These are phyloP conservation scores for Diadumene lineata DNA, from an alignment of 92 coral and sea anemone species.

Conservation along the genomic window DNA sequence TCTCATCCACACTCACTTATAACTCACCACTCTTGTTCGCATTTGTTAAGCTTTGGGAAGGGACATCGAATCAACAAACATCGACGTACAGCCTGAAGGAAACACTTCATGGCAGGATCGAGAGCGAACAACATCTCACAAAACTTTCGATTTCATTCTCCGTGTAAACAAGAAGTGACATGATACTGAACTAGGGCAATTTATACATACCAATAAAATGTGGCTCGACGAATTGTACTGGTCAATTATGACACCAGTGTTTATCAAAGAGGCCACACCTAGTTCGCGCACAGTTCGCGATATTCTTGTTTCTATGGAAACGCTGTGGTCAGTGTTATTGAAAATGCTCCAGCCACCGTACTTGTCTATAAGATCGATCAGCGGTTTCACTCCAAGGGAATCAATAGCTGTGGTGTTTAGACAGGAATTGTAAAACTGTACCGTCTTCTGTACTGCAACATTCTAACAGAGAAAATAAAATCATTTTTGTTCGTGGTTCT, in stretches of 20 bases:
- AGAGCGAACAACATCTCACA: too few species aligned
- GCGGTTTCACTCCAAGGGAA: constrained; percentile 25
- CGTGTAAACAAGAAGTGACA: too few species aligned
- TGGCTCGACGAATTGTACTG: not conserved
- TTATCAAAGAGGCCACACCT: not conserved
- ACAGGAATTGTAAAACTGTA: constrained; percentile 47
- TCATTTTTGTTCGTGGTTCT: not conserved
- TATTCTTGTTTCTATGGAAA: constrained; percentile 13
- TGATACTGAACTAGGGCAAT: too few species aligned
- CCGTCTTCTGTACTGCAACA: constrained; percentile 43
- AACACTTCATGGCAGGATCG: too few species aligned
- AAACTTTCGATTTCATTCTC: too few species aligned
- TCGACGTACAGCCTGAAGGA: too few species aligned
- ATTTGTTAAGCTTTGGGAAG: too few species aligned
- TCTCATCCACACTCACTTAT: too few species aligned
- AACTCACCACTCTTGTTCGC: too few species aligned
- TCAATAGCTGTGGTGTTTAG: constrained; percentile 36
- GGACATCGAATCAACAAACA: too few species aligned
- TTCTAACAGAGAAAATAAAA: constrained; percentile 19
- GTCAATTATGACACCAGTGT: not conserved
- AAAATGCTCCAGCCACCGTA: constrained; percentile 65
- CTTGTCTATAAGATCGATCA: constrained; percentile 23
- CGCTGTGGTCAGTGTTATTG: constrained; percentile 5
- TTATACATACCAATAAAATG: not conserved
- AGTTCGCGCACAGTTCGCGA: not conserved